phyloP scores from a whole-genome alignment of 1,140 invertebrate species.

The Penaeus chinensis region DNA sequence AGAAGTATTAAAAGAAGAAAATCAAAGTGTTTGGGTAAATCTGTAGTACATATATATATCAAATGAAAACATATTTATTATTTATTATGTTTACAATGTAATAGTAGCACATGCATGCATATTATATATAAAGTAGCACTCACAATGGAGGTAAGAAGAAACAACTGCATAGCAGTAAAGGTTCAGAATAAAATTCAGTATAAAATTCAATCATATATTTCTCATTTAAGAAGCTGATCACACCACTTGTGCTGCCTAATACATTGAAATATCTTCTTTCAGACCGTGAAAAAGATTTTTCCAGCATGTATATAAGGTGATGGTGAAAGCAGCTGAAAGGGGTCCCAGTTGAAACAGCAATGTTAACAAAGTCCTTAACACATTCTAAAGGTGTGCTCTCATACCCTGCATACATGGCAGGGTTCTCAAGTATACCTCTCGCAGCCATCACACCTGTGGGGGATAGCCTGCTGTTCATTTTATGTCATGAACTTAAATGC shows the following conservation, averaged over 20 bases:
- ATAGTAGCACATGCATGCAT: no score
- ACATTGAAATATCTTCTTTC: conserved; percentile 83
- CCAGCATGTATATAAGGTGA: conserved; percentile 93
- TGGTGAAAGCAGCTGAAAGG: conserved; percentile 89
- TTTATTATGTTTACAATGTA: no score
- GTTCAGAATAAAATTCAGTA: conserved; percentile 10
- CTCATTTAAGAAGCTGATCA: conserved; percentile 78
- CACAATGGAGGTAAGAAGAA: no score
- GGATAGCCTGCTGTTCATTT: conserved; percentile 31
- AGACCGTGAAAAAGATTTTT: conserved; percentile 79
- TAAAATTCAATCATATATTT: conserved; percentile 58
- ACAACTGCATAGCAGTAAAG: no score
- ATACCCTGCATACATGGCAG: conserved; percentile 83
- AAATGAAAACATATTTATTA: no score
- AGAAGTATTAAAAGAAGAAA: no score
- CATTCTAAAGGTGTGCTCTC: conserved; percentile 79
- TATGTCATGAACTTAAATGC: no score
- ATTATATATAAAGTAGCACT: no score
- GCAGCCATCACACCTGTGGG: conserved; percentile 86
- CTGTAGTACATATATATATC: no score
- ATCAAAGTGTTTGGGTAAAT: no score
- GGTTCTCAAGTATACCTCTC: conserved; percentile 89
- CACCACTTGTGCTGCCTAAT: conserved; percentile 76
- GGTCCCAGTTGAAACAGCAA: conserved; percentile 74
- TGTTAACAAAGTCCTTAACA: conserved; percentile 87